Evolutionary conservation across 92 coral and sea anemone genomes (phyloP), one percentile per base, ranked within the genome.

Genomic region (Zoanthus sansibaricus): DNA sequence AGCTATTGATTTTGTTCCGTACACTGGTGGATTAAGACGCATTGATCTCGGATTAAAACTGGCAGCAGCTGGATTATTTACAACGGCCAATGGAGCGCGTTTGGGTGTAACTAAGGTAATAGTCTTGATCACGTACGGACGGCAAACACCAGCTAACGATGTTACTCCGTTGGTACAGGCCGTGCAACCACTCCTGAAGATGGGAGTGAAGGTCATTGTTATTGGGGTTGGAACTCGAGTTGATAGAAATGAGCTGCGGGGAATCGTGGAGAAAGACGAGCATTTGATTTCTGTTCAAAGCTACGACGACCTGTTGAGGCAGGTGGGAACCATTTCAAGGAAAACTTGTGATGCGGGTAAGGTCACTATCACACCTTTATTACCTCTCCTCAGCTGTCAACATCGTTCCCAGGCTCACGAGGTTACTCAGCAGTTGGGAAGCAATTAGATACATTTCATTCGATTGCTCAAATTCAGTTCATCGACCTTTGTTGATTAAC

Each of bases 161-260:
- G 58, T 44, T 47, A 66, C n/a, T 25, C 45, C 74, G 31, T 45
- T 80, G 20, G 5, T 17, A 12, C 74, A 80, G 31, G 85, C 85
- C 16, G 75, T 80, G 58, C 16, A 44, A 70, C 85, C 75, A 16
- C 61, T 80, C 14, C 55, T 14, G 8, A 47, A 46, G 52, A 25
- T 15, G 13, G 85, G 74, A 1, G 85, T 64, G 31, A 80, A 80
- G 73, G 44, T 80, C 11, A n/a, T 80, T 21, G 85, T 20, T 13
- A 62, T 80, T 1, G 85, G 85, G 61, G 73, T 80, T 46, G 85
- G 85, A 17, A 80, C 75, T 6, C 74, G 85, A 45, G 85, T 72
- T 18, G 74, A 45, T 46, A 66, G 61, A 55, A 6, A 6, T n/a
- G 85, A 80, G 52, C 45, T 80, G 61, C 1, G 71, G n/a, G 17